Base-by-base conservation (phyloP, 1,140 invertebrate species). In the Bursaphelenchus mucronatus region DNA sequence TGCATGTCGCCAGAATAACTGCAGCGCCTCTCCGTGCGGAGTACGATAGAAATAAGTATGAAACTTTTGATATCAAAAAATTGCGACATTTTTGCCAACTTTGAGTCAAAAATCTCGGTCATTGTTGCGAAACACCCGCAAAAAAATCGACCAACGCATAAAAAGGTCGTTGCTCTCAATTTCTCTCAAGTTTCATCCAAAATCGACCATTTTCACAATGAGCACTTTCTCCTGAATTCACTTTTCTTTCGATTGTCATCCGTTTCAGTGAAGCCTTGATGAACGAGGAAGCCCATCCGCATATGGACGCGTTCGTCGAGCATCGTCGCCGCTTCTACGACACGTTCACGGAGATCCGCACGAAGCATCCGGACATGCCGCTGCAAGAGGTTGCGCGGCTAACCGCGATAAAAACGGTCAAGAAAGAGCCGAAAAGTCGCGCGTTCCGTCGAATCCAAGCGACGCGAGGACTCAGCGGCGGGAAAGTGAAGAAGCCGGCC, bases 401-500 rank as follows among this genome's bases (percentile, higher is more conserved):
- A 89, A 94, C 95, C 0, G 88, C 95, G 71, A 90, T 94, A 76
- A 89, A 94, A 72, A 88, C 97, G 19, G 86, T 97, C 66, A 89
- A 90, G 56, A 87, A 89, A 17, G 93, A 92, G 3, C 94, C 92
- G 0, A 98, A 98, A 82, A 94, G 90, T 61, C 84, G 95, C 54
- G 95, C 95, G 0, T 99, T 96, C 82, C 97, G 57, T 5, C 57
- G 57, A 3, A 59, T 59, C 41, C 41, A 95, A 77, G 94, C 95
- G 0, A 97, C 94, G 0, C 86, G 93, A 47, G 95, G 94, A 81
- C 88, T 99, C 82, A 93, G 94, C 56, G 95, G 94, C 7, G 91
- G 91, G 52, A 86, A 86, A 54, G 52, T 81, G 40, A 67, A 68
- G 39, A 51, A 50, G 46, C 51, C 63, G 15, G 54, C 55, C 7